Base-by-base conservation (phyloP, 2,888 invertebrate genomes). In the Xylota segnis region DNA sequence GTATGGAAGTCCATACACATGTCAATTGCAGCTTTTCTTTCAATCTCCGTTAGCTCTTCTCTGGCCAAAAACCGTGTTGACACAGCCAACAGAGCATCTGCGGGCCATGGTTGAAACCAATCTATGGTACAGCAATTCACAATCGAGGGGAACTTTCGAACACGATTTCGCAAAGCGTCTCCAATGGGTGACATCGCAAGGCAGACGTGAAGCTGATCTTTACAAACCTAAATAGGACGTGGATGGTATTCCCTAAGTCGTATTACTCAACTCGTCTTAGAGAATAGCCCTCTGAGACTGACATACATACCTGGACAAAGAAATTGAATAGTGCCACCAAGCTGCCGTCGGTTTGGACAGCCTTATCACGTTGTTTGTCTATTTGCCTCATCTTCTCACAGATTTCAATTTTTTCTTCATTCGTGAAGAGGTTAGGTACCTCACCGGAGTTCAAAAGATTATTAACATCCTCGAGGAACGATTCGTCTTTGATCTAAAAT, bases 21-120 rank as follows among this genome's bases (percentile, higher is more conserved):
- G 88, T 96, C 95, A 82, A 97, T 97, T 86, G 97, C 96, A 0
- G 96, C 96, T 37, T 93, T 92, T 54, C 96, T 93, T 90, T 98
- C 97, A 43, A 95, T 92, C 0, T 95, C 94, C 0, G 95, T 95
- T 50, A 98, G 93, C 88, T 98, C 96, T 45, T 98, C 95, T 87
- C 96, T 95, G 71, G 94, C 95, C 29, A 98, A 93, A 91, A 98
- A 98, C 87, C 96, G 93, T 0, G 95, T 96, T 0, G 98, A 97
- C 0, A 98, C 98, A 0, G 98, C 98, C 54, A 97, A 92, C 34
- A 98, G 91, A 0, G 98, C 98, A 92, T 98, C 98, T 89, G 96
- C 95, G 0, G 99, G 98, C 99, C 99, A 98, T 63, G 96, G 94
- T 95, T 97, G 97, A 92, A 98, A 97, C 98, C 98, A 98, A 91